Evolutionary conservation across 2,797 vertebrate genomes (phyloP).

Genomic region (Tapera naevia): DNA sequence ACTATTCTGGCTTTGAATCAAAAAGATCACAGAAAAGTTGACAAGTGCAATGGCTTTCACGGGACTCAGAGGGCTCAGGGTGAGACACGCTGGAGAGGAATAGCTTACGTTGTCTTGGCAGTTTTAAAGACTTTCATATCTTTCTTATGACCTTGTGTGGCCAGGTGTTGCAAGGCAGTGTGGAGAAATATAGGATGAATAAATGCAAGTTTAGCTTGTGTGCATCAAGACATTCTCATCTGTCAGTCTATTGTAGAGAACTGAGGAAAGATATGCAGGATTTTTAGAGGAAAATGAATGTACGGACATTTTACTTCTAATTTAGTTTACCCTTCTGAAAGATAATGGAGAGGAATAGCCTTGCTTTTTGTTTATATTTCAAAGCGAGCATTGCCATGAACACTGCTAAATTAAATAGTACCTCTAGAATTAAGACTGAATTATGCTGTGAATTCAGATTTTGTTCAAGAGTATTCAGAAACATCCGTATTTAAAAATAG

Average conservation of each 20-base stretch:
- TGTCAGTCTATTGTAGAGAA: background rate
- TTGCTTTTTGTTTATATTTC: background rate
- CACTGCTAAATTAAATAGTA: background rate
- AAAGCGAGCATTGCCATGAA: background rate
- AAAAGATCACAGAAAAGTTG: conserved; percentile 29
- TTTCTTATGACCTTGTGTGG: background rate
- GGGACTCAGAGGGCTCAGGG: background rate
- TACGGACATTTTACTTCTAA: background rate
- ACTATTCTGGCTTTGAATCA: background rate
- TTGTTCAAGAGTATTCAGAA: background rate
- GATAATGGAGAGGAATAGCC: background rate
- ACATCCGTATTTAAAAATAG: background rate
- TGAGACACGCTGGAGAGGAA: background rate
- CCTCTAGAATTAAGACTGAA: background rate
- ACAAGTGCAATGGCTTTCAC: background rate
- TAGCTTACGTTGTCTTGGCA: background rate
- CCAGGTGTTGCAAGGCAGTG: background rate
- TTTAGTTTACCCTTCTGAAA: background rate
- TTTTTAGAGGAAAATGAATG: background rate
- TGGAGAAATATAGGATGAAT: background rate
- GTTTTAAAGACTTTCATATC: background rate
- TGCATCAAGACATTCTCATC: background rate
- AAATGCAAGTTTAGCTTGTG: background rate
- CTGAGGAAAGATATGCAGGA: background rate
- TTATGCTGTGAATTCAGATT: background rate